phyloP scores from a whole-genome alignment of 2,888 invertebrate genomes.

The Drosophila lutescens region DNA sequence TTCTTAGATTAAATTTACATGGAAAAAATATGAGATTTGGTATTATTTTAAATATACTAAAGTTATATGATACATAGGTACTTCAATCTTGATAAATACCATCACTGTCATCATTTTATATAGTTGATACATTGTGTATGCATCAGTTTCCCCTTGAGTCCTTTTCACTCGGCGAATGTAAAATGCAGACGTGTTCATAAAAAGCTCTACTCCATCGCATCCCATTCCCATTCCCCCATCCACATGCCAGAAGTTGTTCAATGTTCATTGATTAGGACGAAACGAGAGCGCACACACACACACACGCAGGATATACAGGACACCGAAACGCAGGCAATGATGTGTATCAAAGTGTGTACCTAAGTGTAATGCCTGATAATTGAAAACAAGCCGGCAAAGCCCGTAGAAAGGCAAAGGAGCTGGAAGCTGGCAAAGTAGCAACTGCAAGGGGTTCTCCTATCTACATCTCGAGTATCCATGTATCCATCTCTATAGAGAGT shows the following conservation, averaged over 20 bases:
- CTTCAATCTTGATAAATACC: background rate
- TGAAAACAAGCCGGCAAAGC: slow-evolving; percentile 56
- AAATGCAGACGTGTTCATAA: slow-evolving; percentile 60
- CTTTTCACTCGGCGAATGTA: slow-evolving; percentile 28
- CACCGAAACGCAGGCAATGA: slow-evolving; percentile 21
- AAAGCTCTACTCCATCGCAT: slow-evolving; percentile 39
- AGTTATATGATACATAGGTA: background rate
- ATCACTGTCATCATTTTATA: background rate
- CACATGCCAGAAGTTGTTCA: slow-evolving; percentile 53
- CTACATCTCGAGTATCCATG: slow-evolving; percentile 11
- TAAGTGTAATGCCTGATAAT: slow-evolving; percentile 59
- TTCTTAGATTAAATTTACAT: too few relatives aligned
- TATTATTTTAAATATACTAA: too few relatives aligned
- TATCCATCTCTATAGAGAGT: background rate
- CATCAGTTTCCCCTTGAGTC: background rate
- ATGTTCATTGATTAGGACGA: slow-evolving; percentile 62
- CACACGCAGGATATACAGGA: background rate
- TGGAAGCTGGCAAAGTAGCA: slow-evolving; percentile 34
- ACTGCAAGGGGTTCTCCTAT: slow-evolving; percentile 20
- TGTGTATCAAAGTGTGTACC: slow-evolving; percentile 41
- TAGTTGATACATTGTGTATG: slow-evolving; percentile 2
- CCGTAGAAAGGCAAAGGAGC: slow-evolving; percentile 36
- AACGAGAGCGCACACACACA: background rate
- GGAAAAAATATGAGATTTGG: too few relatives aligned
- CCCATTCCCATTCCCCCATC: slow-evolving; percentile 11